Base-by-base conservation (phyloP, 2,797 vertebrate genomes). In the Eupleurogrammus muticus region DNA sequence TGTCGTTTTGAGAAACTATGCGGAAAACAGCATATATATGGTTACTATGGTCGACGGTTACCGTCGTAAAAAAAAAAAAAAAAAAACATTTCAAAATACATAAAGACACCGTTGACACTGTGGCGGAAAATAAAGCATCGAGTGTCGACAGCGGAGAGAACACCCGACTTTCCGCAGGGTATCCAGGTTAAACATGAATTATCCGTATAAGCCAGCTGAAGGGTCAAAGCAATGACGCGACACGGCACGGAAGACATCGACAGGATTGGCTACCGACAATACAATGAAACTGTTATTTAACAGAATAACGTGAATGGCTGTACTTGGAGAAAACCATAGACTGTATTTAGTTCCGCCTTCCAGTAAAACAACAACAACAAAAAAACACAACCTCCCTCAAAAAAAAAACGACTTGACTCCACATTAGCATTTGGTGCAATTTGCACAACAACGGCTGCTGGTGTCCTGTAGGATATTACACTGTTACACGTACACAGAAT, bases 151-250 rank as follows among this genome's bases (percentile, higher is more conserved):
- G 47, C 24, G 20, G 51, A 48, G 36, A 49, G 52, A 52, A 34
- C 52, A 50, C 13, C 21, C 35, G 66, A 66, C 77, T 77, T 73
- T 77, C 23, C 57, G 63, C 24, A 55, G 66, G 51, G 24, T 77
- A 90, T 88, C 85, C 84, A 85, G 90, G 90, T 81, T 92, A 86
- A 82, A 90, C 82, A 89, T 90, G 88, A 91, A 90, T 93, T 90
- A 92, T 92, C 91, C 80, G 80, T 80, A 44, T 91, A 91, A 93
- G 84, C 90, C 75, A 88, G 83, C 89, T 80, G 79, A 90, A 83
- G 93, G 94, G 92, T 95, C 92, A 95, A 47, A 85, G 93, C 92
- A 94, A 94, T 94, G 93, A 94, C 94, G 58, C 77, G 74, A 81
- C 78, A 73, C 32, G 34, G 55, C 56, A 71, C 63, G 53, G 70